These are phyloP conservation scores for Oscheius onirici DNA, from an alignment of 2,888 invertebrate species.

Conservation along the genomic window DNA sequence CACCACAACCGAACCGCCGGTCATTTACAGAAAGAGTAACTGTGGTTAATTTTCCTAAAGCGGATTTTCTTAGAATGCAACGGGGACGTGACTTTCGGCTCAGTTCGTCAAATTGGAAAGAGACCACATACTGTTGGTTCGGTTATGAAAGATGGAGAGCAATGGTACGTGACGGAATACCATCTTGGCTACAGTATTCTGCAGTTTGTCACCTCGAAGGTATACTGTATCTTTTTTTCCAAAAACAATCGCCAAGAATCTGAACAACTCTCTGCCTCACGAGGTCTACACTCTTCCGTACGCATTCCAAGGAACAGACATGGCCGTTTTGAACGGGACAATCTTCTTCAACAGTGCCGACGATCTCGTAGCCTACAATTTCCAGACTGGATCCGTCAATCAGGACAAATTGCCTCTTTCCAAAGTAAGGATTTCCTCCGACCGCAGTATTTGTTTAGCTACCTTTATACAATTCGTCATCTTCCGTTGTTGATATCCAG, in stretches of 20 bases:
- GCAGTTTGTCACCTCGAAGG: conserved; percentile 35
- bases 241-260: neutral
- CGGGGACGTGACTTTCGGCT: conserved; percentile 31
- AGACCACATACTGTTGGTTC: conserved; percentile 38
- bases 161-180: conserved; percentile 50
- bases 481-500: conserved; percentile 84
- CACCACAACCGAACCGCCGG: neutral
- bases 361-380: conserved; percentile 37
- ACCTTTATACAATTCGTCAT: conserved; percentile 45
- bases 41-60: neutral
- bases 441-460: conserved; percentile 30
- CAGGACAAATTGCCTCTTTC: conserved; percentile 15
- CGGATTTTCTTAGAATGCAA: conserved; percentile 36
- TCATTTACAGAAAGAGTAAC: conserved; percentile 16
- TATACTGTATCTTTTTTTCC: neutral
- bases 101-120: conserved; percentile 35
- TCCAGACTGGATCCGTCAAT: conserved; percentile 24
- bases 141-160: conserved; percentile 40
- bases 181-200: conserved; percentile 52
- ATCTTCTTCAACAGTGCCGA: conserved; percentile 40
- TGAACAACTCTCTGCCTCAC: conserved; percentile 40
- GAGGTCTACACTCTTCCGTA: conserved; percentile 45
- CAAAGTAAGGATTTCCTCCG: neutral
- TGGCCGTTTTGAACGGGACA: conserved; percentile 41
- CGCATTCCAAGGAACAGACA: conserved; percentile 50